Conservation (phyloP, 2,888 invertebrate genomes). For the Drosophila parthenogenetica region DNA sequence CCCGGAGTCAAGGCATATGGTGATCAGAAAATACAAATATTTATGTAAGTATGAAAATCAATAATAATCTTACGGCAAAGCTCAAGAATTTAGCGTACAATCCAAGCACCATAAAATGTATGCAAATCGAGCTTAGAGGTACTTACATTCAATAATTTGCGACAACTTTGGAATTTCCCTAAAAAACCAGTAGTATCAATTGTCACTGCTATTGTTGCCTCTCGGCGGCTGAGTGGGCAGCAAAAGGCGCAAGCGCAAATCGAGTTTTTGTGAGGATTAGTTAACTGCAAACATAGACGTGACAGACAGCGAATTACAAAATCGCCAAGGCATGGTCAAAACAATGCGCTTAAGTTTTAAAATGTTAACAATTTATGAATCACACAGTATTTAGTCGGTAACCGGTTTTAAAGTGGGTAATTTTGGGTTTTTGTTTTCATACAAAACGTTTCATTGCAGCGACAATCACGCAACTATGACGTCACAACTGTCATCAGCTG, state of each 20-base stretch:
- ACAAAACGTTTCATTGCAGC: constrained; percentile 38
- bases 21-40: too few species aligned
- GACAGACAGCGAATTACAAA: constrained; percentile 56
- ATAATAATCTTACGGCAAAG: constrained; percentile 3
- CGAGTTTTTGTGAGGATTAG: constrained; percentile 9
- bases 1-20: too few species aligned
- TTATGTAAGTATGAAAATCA: neutral
- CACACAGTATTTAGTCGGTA: constrained; percentile 48
- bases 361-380: constrained; percentile 66
- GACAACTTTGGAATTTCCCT: constrained; percentile 55
- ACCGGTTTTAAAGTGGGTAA: constrained; percentile 69
- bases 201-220: constrained; percentile 12
- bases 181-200: constrained; percentile 28
- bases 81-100: neutral
- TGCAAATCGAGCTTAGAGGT: constrained; percentile 18
- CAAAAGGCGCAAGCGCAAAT: constrained; percentile 42
- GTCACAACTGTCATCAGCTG: constrained; percentile 53
- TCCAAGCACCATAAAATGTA: too few species aligned
- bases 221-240: constrained; percentile 31
- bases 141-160: constrained; percentile 33
- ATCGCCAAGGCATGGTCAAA: constrained; percentile 73
- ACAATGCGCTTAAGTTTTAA: constrained; percentile 54
- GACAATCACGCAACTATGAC: constrained; percentile 64
- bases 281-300: constrained; percentile 28
- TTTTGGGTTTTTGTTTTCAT: constrained; percentile 58